Base-by-base conservation (phyloP, 1,140 invertebrate species). In the Saccostrea echinata region DNA sequence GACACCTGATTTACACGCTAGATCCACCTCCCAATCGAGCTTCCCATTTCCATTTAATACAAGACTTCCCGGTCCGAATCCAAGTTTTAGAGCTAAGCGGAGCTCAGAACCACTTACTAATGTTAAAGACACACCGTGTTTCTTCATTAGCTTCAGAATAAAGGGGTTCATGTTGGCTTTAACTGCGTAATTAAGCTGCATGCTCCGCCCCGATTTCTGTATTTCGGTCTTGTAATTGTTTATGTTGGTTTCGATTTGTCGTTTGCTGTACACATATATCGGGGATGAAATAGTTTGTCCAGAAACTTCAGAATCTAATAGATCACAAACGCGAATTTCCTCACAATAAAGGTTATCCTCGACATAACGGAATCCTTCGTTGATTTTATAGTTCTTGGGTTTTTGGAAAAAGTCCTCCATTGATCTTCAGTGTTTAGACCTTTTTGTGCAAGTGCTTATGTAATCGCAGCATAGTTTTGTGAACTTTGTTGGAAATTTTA, bases 21-120 rank as follows among this genome's bases (percentile, higher is more conserved):
- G 68, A 33, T 93, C 91, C 4, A 95, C 93, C 90, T 95, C 95
- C 93, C 93, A 94, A 0, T 87, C 88, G 6, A 91, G 90, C 90
- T 95, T 95, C 24, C 95, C 95, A 88, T 95, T 95, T 27, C 95
- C 95, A 91, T 95, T 95, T 24, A 95, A 92, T 52, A 95, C 84
- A 21, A 95, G 92, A 8, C 88, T 80, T 33, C 87, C 61, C 18
- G 93, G 90, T 24, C 86, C 16, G 89, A 95, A 95, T 21, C 94
- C 94, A 18, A 91, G 88, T 57, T 92, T 88, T 35, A 94, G 43
- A 8, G 94, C 94, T 13, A 94, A 61, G 61, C 90, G 83, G n/a
- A 95, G 88, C 90, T 95, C 95, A 80, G 92, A 90, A 18, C 95
- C 95, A 83, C 94, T 95, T 0, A 95, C 95, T 16, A 93, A 84